Conservation (phyloP, 2,797 vertebrate genomes). For the Merluccius polli region DNA sequence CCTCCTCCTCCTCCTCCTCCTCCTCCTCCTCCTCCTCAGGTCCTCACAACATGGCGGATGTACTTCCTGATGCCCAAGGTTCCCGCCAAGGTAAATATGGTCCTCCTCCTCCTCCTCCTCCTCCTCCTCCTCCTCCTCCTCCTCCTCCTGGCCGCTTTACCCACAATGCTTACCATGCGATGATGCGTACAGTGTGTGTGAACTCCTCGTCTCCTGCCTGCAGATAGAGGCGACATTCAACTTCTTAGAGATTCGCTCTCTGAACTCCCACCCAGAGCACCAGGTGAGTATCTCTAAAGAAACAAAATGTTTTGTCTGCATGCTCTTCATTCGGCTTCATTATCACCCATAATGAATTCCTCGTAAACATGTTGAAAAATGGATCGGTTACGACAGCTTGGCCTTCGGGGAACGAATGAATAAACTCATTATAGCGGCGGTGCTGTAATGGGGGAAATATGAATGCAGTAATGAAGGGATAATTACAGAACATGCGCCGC, state of each 20-base stretch:
- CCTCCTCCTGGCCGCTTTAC: constrained; percentile 1
- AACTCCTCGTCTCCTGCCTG: neutral
- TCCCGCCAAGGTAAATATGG: constrained; percentile 69
- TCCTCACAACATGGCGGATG: constrained; percentile 80
- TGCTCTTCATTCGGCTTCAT: neutral
- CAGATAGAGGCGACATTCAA: constrained; percentile 85
- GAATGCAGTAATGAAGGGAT: neutral
- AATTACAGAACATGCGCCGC: neutral
- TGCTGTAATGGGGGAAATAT: neutral
- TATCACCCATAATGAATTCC: constrained; percentile 7
- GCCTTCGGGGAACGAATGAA: constrained; percentile 30
- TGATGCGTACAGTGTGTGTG: neutral
- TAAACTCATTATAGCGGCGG: neutral
- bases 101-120: neutral
- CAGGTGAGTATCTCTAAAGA: constrained; percentile 66
- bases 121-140: too few species aligned
- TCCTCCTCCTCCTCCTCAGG: constrained; percentile 56
- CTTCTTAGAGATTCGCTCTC: constrained; percentile 81
- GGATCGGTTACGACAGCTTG: constrained; percentile 23
- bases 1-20: constrained; percentile 17
- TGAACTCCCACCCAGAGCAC: constrained; percentile 78
- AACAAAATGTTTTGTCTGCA: neutral
- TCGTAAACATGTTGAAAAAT: constrained; percentile 12
- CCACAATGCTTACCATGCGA: neutral
- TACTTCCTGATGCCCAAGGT: constrained; percentile 78